Conservation (phyloP, 2,797 vertebrate species). For the Gymnoscopelus microlampas region DNA sequence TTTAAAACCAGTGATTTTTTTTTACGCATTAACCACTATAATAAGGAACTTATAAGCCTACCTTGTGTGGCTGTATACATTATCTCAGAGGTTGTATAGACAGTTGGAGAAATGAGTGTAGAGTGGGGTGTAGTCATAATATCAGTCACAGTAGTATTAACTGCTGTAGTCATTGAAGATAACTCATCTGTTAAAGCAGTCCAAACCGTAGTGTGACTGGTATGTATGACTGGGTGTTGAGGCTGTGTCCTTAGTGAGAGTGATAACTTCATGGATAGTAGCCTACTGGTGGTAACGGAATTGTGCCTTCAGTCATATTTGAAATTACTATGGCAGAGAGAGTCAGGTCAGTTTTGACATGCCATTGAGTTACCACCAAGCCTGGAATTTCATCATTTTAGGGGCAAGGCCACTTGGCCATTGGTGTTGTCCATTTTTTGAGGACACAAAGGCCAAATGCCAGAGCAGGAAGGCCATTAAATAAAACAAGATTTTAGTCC, state of each 20-base stretch:
- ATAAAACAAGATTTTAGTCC: too few species aligned
- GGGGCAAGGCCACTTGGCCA: too few species aligned
- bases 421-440: too few species aligned
- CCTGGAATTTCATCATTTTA: too few species aligned
- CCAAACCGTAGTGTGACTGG: constrained; percentile 3
- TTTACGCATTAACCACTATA: not conserved
- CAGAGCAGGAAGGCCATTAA: too few species aligned
- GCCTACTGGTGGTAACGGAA: constrained; percentile 1
- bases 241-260: constrained; percentile 11
- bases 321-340: constrained; percentile 3
- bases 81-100: constrained; percentile 25
- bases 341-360: not conserved
- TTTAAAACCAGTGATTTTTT: too few species aligned
- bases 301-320: constrained; percentile 17
- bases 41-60: constrained; percentile 23
- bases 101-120: constrained; percentile 21
- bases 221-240: constrained; percentile 18
- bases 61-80: constrained; percentile 44
- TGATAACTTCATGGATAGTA: constrained; percentile 7
- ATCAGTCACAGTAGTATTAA: constrained; percentile 30
- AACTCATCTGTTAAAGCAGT: constrained; percentile 29
- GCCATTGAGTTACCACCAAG: not conserved
- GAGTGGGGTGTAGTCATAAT: constrained; percentile 33
- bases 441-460: too few species aligned
- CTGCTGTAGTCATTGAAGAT: constrained; percentile 23